Percentiles rank a stretch among this genome's conserved stretches.
phyloP scores from a whole-genome alignment of 2,888 invertebrate species.

The Leistus spinibarbis region DNA sequence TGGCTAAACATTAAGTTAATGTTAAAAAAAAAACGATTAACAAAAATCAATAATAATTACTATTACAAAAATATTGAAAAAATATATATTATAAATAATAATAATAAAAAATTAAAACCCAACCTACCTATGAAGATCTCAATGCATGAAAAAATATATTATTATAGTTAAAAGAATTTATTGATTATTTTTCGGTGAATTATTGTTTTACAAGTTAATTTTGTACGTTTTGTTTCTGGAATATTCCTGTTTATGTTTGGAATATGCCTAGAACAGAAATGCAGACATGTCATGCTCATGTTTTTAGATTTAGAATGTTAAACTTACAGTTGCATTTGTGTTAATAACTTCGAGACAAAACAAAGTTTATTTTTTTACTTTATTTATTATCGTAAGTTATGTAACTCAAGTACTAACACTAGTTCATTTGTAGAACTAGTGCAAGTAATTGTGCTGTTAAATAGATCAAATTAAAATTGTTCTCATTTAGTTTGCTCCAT shows the following conservation, averaged over 20 bases:
- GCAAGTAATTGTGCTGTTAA: not conserved
- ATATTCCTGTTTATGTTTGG: slow-evolving; percentile 48
- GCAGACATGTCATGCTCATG: slow-evolving; percentile 43
- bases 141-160: slow-evolving; percentile 56
- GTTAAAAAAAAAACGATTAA: slow-evolving; percentile 47
- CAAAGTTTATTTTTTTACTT: slow-evolving; percentile 39
- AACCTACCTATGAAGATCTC: slow-evolving; percentile 59
- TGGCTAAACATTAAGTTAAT: slow-evolving; percentile 54
- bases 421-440: not conserved
- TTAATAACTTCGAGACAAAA: slow-evolving; percentile 15
- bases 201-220: slow-evolving; percentile 42
- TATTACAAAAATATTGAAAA: slow-evolving; percentile 48
- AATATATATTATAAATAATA: slow-evolving; percentile 48
- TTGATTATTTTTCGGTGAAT: slow-evolving; percentile 39
- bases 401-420: not conserved
- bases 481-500: slow-evolving; percentile 21
- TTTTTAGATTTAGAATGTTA: slow-evolving; percentile 44
- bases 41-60: slow-evolving; percentile 43
- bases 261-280: slow-evolving; percentile 41
- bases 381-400: slow-evolving; percentile 39
- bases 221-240: slow-evolving; percentile 51
- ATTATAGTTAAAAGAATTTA: slow-evolving; percentile 42
- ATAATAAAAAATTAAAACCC: slow-evolving; percentile 54
- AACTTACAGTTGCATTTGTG: slow-evolving; percentile 36
- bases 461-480: slow-evolving; percentile 20